Base-by-base conservation (phyloP, 23 tunicate genomes). In the Styela clava region DNA sequence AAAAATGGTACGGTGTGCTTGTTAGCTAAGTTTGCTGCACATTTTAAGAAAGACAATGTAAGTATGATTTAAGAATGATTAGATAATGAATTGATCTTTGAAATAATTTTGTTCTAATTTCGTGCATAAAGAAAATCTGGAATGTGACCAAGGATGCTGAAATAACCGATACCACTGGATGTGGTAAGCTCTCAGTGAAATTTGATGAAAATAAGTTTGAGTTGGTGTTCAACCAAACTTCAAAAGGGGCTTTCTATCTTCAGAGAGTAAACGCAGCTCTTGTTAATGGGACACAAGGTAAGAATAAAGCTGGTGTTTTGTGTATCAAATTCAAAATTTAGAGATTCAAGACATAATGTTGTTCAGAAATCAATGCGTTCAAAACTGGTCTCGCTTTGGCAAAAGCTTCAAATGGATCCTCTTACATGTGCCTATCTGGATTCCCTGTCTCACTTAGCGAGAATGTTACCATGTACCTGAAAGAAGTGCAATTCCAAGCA, bases 401-500 rank as follows among this genome's bases (percentile, higher is more conserved):
- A 29, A 84, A 93, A 20, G 78, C 78, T 2, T 69, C 84, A 28
- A n/a, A 88, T 63, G 86, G 82, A 31, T 84, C 87, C 2, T 93
- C 98, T 7, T 93, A 93, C 77, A 44, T 56, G 31, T 92, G 97
- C 63, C 28, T 44, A 20, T 30, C 79, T 35, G 93, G 98, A 22
- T 24, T 84, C 28, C 61, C 29, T 18, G 64, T 88, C 25, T 68
- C 31, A 0, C 16, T 93, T 33, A 29, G 34, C 5, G 61, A 93
- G 27, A 85, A 83, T 37, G 78, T 82, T 31, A 84, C 87, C 2
- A 33, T 93, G 72, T 29, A 51, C 31, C 67, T 81, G 62, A 74
- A 61, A 2, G 26, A 84, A 70, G 84, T 93, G 16, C 98, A 93
- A 74, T 87, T 80, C 35, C 98, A 93, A 82, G 86, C 93, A 22